Percentiles rank a stretch among this genome's conserved stretches.
Evolutionary conservation across 2,888 invertebrate species (phyloP).

Genomic region (Euzophera pinguis): DNA sequence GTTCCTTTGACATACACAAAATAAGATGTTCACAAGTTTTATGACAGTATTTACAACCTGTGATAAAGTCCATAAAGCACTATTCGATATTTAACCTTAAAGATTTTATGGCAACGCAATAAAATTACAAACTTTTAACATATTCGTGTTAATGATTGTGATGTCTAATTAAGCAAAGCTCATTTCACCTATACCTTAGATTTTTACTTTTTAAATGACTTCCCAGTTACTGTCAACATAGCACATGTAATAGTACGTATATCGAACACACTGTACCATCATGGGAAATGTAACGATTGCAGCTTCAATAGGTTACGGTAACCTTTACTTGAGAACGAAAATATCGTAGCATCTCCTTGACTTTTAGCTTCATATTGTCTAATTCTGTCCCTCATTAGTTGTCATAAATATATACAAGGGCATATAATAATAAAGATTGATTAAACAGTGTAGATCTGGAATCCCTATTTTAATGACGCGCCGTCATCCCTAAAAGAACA

Average conservation of each 20-base stretch:
- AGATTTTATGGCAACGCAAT: slow-evolving; percentile 34
- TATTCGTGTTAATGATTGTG: slow-evolving; percentile 44
- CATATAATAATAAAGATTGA: too few relatives aligned
- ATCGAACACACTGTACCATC: not conserved
- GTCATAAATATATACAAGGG: too few relatives aligned
- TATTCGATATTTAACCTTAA: slow-evolving; percentile 32
- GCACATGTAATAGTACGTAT: too few relatives aligned
- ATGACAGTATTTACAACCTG: slow-evolving; percentile 26
- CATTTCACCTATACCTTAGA: too few relatives aligned
- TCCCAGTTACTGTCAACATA: too few relatives aligned
- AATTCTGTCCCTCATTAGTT: slow-evolving; percentile 1
- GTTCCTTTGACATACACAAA: slow-evolving; percentile 10
- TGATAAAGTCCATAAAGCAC: slow-evolving; percentile 25
- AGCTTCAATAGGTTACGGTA: slow-evolving; percentile 13
- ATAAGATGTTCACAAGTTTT: slow-evolving; percentile 26
- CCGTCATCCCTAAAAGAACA: too few relatives aligned
- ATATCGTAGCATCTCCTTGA: slow-evolving; percentile 4
- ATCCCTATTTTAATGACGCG: too few relatives aligned
- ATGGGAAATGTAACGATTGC: not conserved
- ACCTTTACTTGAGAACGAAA: not conserved
- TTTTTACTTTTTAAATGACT: too few relatives aligned
- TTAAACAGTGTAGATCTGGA: too few relatives aligned
- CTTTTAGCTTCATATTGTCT: not conserved
- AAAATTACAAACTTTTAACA: slow-evolving; percentile 52
- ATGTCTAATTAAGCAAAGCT: too few relatives aligned